Evolutionary conservation across 1,140 invertebrate genomes (phyloP).

Genomic region (Trinorchestia longiramus): DNA sequence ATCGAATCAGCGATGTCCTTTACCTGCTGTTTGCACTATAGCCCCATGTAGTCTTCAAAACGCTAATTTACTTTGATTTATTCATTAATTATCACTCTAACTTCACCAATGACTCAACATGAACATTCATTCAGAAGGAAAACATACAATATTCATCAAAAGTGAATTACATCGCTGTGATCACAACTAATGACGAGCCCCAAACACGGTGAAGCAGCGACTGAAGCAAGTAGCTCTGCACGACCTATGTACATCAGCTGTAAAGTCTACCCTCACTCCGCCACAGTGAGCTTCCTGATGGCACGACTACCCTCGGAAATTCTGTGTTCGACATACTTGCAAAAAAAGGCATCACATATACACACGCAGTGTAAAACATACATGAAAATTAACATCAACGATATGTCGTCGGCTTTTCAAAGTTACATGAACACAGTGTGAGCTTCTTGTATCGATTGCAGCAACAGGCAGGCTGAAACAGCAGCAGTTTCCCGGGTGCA

Average conservation of each 20-base stretch:
- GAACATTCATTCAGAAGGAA: neutral
- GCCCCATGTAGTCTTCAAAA: neutral
- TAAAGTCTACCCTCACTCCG: neutral
- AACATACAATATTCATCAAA: neutral
- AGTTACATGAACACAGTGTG: neutral
- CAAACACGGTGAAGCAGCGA: neutral
- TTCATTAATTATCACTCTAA: neutral
- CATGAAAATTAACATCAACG: neutral
- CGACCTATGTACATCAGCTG: neutral
- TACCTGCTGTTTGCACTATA: neutral
- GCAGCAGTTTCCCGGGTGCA: neutral
- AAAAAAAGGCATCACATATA: neutral
- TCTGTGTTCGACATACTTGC: neutral
- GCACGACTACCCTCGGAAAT: neutral
- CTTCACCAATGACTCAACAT: neutral
- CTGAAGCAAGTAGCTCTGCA: neutral
- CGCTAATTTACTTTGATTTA: neutral
- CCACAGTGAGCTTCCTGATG: neutral
- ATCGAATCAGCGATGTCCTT: constrained; percentile 6
- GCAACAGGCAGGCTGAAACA: neutral
- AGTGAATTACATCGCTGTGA: neutral
- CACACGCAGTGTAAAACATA: neutral
- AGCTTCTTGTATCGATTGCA: neutral
- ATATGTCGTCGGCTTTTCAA: neutral
- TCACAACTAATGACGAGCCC: neutral